Conservation (phyloP, 2,113 vertebrate genomes). For the Micronycteris hirsuta region DNA sequence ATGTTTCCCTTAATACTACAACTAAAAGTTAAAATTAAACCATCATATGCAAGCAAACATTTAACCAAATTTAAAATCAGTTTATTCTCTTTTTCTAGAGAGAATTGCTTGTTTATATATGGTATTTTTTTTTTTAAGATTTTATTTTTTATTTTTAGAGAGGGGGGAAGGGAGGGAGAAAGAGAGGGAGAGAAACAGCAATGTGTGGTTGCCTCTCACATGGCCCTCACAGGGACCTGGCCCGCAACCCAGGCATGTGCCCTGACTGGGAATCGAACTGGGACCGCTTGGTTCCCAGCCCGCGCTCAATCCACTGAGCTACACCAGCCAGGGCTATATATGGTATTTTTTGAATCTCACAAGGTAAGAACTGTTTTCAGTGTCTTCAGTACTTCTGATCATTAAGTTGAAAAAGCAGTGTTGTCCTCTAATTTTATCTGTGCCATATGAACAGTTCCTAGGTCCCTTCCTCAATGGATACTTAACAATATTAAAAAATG, state of each 20-base stretch:
- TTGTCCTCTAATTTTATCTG: not conserved
- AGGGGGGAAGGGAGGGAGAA: too few species aligned
- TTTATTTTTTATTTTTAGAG: too few species aligned
- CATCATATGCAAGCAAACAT: not conserved
- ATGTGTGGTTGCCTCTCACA: too few species aligned
- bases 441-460: not conserved
- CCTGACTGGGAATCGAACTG: too few species aligned
- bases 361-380: not conserved
- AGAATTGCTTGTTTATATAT: not conserved
- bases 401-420: not conserved
- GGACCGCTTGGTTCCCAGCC: too few species aligned
- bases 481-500: not conserved
- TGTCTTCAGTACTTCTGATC: not conserved
- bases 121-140: too few species aligned
- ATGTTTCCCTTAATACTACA: not conserved
- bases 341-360: not conserved
- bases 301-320: too few species aligned
- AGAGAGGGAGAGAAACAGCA: too few species aligned
- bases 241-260: too few species aligned
- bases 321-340: too few species aligned
- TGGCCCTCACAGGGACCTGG: too few species aligned
- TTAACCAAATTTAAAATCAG: not conserved
- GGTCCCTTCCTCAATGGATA: not conserved
- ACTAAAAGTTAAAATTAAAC: not conserved
- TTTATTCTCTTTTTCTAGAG: conserved; percentile 4